A percentile compares a stretch with the other conserved stretches of the same genome.
Evolutionary conservation across 2,797 vertebrate genomes (phyloP).

Genomic region (Emydoidea blandingii): DNA sequence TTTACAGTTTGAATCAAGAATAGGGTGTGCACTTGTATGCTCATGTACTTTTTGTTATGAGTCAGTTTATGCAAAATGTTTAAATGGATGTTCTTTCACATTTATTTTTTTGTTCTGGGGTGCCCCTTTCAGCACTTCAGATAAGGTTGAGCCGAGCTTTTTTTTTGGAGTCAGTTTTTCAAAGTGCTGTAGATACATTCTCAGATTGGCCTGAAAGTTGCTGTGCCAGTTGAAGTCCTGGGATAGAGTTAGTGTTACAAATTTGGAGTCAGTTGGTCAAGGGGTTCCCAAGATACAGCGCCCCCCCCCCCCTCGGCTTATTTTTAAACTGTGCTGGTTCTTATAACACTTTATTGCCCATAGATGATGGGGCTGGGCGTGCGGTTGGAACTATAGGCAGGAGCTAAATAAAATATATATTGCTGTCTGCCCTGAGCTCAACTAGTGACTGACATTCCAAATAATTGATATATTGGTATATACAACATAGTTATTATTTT

Average conservation of each 20-base stretch:
- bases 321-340: background rate
- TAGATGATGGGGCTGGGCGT: background rate
- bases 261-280: background rate
- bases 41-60: background rate
- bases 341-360: accelerated
- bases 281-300: background rate
- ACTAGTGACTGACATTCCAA: background rate
- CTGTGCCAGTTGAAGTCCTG: accelerated
- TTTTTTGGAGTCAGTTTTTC: background rate
- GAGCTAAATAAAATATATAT: background rate
- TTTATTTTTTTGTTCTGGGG: background rate
- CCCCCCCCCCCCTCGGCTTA: background rate
- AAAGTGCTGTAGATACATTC: background rate
- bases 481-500: background rate
- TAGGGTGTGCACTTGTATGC: too few species aligned
- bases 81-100: background rate
- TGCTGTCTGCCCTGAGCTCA: background rate
- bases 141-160: background rate
- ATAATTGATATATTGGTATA: background rate
- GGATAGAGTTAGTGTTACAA: background rate
- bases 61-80: background rate
- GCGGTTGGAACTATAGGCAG: background rate
- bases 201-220: background rate
- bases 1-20: background rate
- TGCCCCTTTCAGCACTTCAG: background rate